phyloP scores from a whole-genome alignment of 64 coral and sea anemone genomes.

The Actinia tenebrosa region DNA sequence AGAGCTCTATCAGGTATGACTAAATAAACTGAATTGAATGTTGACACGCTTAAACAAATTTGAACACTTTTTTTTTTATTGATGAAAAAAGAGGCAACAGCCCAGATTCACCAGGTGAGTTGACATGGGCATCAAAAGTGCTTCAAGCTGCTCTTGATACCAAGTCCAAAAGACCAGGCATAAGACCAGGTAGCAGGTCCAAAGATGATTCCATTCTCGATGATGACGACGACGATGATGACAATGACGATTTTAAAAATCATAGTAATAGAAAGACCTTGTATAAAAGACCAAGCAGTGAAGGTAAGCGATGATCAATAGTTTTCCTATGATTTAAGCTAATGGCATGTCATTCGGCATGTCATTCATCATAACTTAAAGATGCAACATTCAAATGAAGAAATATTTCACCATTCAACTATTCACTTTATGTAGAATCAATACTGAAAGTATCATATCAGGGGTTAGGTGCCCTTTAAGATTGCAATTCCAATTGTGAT shows the following conservation, averaged over 20 bases:
- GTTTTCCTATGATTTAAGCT: too few relatives aligned
- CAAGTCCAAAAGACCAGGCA: not conserved
- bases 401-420: too few relatives aligned
- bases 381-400: too few relatives aligned
- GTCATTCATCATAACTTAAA: too few relatives aligned
- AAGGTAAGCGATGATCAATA: not conserved
- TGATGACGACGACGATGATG: not conserved
- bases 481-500: too few relatives aligned
- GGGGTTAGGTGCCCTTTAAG: too few relatives aligned
- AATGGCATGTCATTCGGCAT: too few relatives aligned
- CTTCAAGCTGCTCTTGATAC: constrained; percentile 47
- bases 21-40: too few relatives aligned
- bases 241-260: not conserved
- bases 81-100: constrained; percentile 17
- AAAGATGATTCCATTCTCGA: not conserved
- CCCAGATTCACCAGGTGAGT: not conserved
- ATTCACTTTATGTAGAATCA: too few relatives aligned
- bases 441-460: too few relatives aligned
- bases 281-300: not conserved
- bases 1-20: not conserved
- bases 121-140: constrained; percentile 45
- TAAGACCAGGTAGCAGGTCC: not conserved
- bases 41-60: too few relatives aligned
- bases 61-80: not conserved
- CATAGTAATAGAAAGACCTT: not conserved